phyloP scores from a whole-genome alignment of 2,113 vertebrate species.

The Tenebrosternarchus preto region DNA sequence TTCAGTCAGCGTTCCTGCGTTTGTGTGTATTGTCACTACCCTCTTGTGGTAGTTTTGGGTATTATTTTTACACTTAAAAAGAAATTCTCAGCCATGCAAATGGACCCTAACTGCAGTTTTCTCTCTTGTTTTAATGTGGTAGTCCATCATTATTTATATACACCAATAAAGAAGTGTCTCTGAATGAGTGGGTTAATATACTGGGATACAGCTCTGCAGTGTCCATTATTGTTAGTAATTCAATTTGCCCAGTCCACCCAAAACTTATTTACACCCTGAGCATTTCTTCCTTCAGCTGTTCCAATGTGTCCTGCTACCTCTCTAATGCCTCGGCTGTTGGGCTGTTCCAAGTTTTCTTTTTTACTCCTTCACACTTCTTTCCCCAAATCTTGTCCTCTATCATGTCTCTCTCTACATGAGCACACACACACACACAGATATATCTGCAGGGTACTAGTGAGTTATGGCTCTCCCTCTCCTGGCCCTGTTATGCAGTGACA shows the following conservation, averaged over 20 bases:
- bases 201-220: background rate
- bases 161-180: background rate
- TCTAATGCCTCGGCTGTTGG: background rate
- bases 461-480: slow-evolving; percentile 53
- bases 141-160: background rate
- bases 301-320: slow-evolving; percentile 1
- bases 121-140: background rate
- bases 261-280: background rate
- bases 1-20: background rate
- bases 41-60: slow-evolving; percentile 45
- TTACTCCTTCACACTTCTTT: slow-evolving; percentile 19
- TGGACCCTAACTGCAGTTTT: background rate
- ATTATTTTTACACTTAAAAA: slow-evolving; percentile 11
- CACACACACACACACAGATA: slow-evolving; percentile 41
- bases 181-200: background rate
- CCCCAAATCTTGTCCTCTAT: slow-evolving; percentile 44
- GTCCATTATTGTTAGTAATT: background rate
- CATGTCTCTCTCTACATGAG: background rate
- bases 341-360: background rate
- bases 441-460: slow-evolving; percentile 55
- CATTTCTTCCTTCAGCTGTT: slow-evolving; percentile 8
- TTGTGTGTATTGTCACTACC: slow-evolving; percentile 48
- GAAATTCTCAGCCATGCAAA: no score
- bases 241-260: background rate
- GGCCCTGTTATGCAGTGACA: slow-evolving; percentile 61